phyloP scores from a whole-genome alignment of 2,113 vertebrate species.

The Notothenia coriiceps region DNA sequence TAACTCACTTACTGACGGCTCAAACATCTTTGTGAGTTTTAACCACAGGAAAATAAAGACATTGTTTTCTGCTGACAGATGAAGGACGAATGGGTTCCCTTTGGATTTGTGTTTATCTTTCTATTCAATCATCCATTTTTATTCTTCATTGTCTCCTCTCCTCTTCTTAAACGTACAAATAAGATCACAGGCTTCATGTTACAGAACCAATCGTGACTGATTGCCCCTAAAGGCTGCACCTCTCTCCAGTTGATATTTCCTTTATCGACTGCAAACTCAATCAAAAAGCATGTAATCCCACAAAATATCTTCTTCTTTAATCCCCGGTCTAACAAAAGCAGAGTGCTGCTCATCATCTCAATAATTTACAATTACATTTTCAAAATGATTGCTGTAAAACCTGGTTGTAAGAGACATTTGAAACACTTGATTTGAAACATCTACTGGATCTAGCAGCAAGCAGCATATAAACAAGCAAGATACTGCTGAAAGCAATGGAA shows the following conservation, averaged over 20 bases:
- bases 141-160: background rate
- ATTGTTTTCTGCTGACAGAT: conserved; percentile 63
- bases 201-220: conserved; percentile 20
- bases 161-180: background rate
- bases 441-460: too few species aligned
- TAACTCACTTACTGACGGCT: conserved; percentile 75
- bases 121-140: conserved; percentile 24
- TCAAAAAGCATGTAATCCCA: conserved; percentile 52
- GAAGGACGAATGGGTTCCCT: conserved; percentile 41
- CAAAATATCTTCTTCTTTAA: conserved; percentile 14
- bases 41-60: conserved; percentile 57
- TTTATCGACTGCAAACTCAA: conserved; percentile 35
- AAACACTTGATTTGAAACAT: background rate
- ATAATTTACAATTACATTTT: conserved; percentile 31
- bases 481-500: too few species aligned
- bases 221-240: conserved; percentile 15
- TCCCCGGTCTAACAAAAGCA: conserved; percentile 13
- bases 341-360: background rate
- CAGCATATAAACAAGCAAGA: background rate
- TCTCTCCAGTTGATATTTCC: conserved; percentile 19
- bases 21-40: conserved; percentile 56
- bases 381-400: conserved; percentile 8
- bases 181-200: conserved; percentile 18
- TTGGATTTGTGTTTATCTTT: conserved; percentile 34
- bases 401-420: background rate